These are phyloP conservation scores for Lordiphosa mommai DNA, from an alignment of 1,140 invertebrate genomes.

Conservation along the genomic window DNA sequence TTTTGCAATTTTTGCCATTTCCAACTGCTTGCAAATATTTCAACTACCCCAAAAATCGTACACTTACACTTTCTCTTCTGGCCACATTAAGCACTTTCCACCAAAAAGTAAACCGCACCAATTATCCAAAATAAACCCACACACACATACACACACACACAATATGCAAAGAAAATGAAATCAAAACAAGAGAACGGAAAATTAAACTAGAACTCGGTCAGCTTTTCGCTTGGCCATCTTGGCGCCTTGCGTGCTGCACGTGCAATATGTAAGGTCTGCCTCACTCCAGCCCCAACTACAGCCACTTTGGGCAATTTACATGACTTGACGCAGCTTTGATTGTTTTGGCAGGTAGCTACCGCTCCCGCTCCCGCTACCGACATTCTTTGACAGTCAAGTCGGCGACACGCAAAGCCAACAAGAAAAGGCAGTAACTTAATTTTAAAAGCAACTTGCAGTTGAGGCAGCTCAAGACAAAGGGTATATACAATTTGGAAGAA, in stretches of 20 bases:
- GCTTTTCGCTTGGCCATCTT: slow-evolving; percentile 31
- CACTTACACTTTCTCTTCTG: neutral
- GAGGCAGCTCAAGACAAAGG: neutral
- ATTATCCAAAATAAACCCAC: slow-evolving; percentile 31
- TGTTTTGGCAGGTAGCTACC: slow-evolving; percentile 20
- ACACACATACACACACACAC: neutral
- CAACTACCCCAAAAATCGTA: neutral
- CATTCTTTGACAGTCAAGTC: slow-evolving; percentile 4
- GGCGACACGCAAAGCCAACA: slow-evolving; percentile 44
- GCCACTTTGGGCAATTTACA: slow-evolving; percentile 16
- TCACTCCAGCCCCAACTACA: slow-evolving; percentile 11
- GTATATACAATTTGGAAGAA: neutral
- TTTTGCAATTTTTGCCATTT: no score
- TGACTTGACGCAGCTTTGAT: slow-evolving; percentile 39
- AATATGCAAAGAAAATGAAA: slow-evolving; percentile 4
- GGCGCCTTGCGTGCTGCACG: slow-evolving; percentile 46
- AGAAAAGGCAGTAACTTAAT: slow-evolving; percentile 33
- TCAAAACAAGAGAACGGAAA: slow-evolving; percentile 10
- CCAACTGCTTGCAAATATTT: no score
- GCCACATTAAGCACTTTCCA: neutral
- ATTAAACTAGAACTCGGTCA: slow-evolving; percentile 44
- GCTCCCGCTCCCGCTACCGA: slow-evolving; percentile 8
- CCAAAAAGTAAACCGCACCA: slow-evolving; percentile 23
- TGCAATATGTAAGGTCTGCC: slow-evolving; percentile 21
- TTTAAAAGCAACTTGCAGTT: slow-evolving; percentile 9